These are phyloP conservation scores for Pleuronectes platessa DNA, from an alignment of 2,113 vertebrate genomes.

Conservation along the genomic window DNA sequence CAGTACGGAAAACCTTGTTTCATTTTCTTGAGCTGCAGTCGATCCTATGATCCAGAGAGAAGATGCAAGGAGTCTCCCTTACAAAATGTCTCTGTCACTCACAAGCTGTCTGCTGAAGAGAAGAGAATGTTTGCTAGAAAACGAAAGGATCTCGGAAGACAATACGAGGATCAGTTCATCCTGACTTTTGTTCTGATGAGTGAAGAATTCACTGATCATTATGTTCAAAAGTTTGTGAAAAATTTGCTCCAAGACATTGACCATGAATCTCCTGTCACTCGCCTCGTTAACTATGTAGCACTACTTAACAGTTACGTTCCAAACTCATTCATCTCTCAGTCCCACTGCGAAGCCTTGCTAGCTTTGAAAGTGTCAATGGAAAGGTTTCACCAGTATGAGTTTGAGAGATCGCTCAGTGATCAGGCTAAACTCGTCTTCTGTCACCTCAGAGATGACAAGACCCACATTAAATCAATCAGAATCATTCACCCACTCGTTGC, in stretches of 20 bases:
- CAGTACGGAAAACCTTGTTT: conserved; percentile 76
- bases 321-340: conserved; percentile 85
- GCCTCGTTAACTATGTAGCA: conserved; percentile 82
- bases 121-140: conserved; percentile 81
- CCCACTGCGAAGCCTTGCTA: conserved; percentile 87
- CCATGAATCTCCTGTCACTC: conserved; percentile 64
- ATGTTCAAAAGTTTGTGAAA: conserved; percentile 77
- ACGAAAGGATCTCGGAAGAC: conserved; percentile 63
- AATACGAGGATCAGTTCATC: conserved; percentile 78
- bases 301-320: conserved; percentile 87
- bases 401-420: conserved; percentile 78
- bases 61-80: conserved; percentile 75
- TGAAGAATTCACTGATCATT: conserved; percentile 75
- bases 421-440: conserved; percentile 85
- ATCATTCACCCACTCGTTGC: conserved; percentile 88
- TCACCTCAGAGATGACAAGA: conserved; percentile 82
- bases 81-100: conserved; percentile 85
- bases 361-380: conserved; percentile 42
- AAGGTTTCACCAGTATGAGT: conserved; percentile 61
- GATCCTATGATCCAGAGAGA: conserved; percentile 81
- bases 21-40: conserved; percentile 84
- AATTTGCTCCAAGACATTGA: conserved; percentile 81
- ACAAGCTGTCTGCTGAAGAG: conserved; percentile 81
- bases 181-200: conserved; percentile 88
- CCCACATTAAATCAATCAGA: conserved; percentile 78